Base-by-base conservation (phyloP, 2,888 invertebrate genomes). In the Arrhopalites spinosus region DNA sequence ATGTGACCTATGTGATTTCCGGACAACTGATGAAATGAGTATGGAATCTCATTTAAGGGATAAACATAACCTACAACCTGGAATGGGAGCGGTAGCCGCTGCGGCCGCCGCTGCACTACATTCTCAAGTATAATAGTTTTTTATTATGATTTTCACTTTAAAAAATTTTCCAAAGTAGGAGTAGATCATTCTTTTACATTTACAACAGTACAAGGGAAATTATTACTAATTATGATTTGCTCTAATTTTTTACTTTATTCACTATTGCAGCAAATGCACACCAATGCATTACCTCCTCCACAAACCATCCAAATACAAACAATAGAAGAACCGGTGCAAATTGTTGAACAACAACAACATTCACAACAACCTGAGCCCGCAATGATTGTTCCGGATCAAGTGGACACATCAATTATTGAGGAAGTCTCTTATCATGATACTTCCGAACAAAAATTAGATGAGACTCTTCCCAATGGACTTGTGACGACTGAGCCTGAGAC, bases 401-500 rank as follows among this genome's bases (percentile, higher is more conserved):
- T 68, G 20, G 59, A 56, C 29, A n/a, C 53, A 13, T 47, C 67
- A 13, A 56, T 66, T 7, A 59, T 68, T 2, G 74, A 74, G 20
- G 67, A 67, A 27, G 67, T 64, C 13, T n/a, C 67, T 1, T 74
- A 23, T 45, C 29, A 68, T 64, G 66, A 25, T 3, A 66, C 73
- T 23, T 7, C 45, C 1, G 29, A 50, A 17, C n/a, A 74, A 20
- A 74, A 64, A 43, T 43, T 72, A 45, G 63, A 61, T 29, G 43
- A 72, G 29, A 63, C 72, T 50, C 45, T 63, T 23, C 63, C 72
- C 1, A 66, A 47, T 30, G 77, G 76, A 45, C 86, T 86, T 81
- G 86, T 86, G 81, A 84, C 85, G 77, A 86, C 86, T 80, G 86
- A 87, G 80, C 87, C 87, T 77, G 85, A 87, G 77, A 87, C 87